Percentiles rank a stretch among this genome's conserved stretches.
phyloP scores from a whole-genome alignment of 1,140 invertebrate species.

The Caenorhabditis brenneri region DNA sequence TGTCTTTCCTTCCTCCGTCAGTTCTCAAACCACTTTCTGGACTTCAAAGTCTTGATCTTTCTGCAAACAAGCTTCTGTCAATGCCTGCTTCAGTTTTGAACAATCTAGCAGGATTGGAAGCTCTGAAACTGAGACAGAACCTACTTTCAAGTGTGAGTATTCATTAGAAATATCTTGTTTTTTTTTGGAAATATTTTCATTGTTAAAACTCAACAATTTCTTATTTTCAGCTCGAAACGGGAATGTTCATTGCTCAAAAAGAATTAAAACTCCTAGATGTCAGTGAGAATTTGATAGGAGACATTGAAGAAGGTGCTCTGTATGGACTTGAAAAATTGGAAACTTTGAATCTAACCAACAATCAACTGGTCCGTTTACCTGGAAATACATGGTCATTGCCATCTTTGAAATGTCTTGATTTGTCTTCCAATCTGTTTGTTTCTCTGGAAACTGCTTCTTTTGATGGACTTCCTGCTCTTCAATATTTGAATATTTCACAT shows the following conservation, averaged over 20 bases:
- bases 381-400: constrained; percentile 49
- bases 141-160: constrained; percentile 31
- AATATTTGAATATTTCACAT: constrained; percentile 41
- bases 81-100: constrained; percentile 36
- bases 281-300: constrained; percentile 41
- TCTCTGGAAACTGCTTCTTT: constrained; percentile 49
- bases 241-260: constrained; percentile 50
- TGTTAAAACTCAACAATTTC: too few species aligned
- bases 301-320: constrained; percentile 48
- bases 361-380: constrained; percentile 45
- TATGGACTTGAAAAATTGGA: constrained; percentile 42
- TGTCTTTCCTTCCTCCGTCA: constrained; percentile 38
- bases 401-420: not conserved
- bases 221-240: constrained; percentile 50
- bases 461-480: constrained; percentile 41
- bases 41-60: constrained; percentile 11
- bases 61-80: constrained; percentile 46
- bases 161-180: not conserved
- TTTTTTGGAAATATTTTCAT: too few species aligned
- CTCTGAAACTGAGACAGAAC: constrained; percentile 26
- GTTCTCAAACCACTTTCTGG: constrained; percentile 34
- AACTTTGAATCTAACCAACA: constrained; percentile 44
- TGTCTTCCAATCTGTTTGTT: constrained; percentile 44
- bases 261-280: constrained; percentile 33
- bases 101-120: constrained; percentile 13